Evolutionary conservation across 2,113 vertebrate species (phyloP).

Genomic region (Ochotona princeps): DNA sequence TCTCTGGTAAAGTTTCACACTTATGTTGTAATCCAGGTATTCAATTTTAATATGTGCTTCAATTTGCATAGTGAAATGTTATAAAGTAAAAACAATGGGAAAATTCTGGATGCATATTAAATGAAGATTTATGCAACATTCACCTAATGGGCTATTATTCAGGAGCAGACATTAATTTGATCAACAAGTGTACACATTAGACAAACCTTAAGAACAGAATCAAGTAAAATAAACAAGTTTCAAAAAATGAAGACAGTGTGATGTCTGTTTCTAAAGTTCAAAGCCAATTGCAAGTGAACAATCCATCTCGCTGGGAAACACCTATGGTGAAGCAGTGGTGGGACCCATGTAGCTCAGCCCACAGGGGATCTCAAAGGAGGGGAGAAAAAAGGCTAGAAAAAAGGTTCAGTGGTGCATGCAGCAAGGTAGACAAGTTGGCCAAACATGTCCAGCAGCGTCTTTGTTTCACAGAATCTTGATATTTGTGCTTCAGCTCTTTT

Average conservation of each 20-base stretch:
- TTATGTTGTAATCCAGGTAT: neutral
- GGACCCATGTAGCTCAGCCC: neutral
- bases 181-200: neutral
- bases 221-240: neutral
- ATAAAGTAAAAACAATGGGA: neutral
- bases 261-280: neutral
- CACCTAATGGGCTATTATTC: neutral
- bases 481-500: neutral
- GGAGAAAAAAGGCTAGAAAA: neutral
- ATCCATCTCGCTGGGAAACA: neutral
- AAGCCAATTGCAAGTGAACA: slow-evolving; percentile 18
- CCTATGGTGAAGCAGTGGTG: neutral
- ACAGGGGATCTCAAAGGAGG: neutral
- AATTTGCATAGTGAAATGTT: neutral
- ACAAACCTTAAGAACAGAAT: neutral
- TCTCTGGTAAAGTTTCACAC: neutral
- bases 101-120: neutral
- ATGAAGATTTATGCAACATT: neutral
- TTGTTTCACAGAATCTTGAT: neutral
- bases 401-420: neutral
- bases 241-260: neutral
- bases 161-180: neutral
- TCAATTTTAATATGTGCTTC: neutral
- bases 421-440: neutral
- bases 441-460: neutral